Evolutionary conservation across 1,140 invertebrate genomes (phyloP), one percentile per base, ranked within the genome.

Genomic region (Aleiodes sp.): DNA sequence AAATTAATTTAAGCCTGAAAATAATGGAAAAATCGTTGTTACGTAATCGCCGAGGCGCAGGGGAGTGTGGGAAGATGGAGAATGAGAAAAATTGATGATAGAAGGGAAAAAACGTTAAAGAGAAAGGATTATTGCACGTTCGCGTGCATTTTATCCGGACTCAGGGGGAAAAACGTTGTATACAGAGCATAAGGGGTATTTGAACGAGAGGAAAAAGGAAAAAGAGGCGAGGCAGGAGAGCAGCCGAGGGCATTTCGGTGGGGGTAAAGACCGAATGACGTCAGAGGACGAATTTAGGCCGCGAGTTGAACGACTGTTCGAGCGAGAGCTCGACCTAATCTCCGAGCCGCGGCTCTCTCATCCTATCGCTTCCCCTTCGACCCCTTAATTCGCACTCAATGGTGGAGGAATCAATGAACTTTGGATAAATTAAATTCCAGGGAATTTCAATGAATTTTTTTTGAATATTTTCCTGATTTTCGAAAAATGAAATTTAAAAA

Each of bases 271-370:
- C 64, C 71, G 78, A 80, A 78, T 82, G 82, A 82, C 81, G 81
- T 84, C 80, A 81, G 76, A 52, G 70, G 57, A 70, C 62, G 74
- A 80, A 84, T 80, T 80, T 83, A 83, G 82, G 82, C 77, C 82
- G 81, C 79, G 83, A 80, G 83, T 85, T 84, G 82, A 84, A 85
- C 81, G 83, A 83, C 81, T 85, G 76, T 78, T 79, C 76, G 74
- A 79, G 80, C 76, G 70, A 75, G 73, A 76, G 77, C 75, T 74
- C 63, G 68, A 70, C 74, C 76, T 77, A 83, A 83, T 80, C 76
- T 82, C 31, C 39, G 43, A 28, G 9, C 41, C 14, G 28, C 65
- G 28, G 33, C 57, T 35, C 52, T 56, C 14, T 16, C 60, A 46
- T 76, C 80, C 81, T 82, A 79, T 80, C 68, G 29, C 80, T 79